A percentile compares a stretch with the other conserved stretches of the same genome.
phyloP scores from a whole-genome alignment of 2,888 invertebrate species.

The Parnassius smintheus region DNA sequence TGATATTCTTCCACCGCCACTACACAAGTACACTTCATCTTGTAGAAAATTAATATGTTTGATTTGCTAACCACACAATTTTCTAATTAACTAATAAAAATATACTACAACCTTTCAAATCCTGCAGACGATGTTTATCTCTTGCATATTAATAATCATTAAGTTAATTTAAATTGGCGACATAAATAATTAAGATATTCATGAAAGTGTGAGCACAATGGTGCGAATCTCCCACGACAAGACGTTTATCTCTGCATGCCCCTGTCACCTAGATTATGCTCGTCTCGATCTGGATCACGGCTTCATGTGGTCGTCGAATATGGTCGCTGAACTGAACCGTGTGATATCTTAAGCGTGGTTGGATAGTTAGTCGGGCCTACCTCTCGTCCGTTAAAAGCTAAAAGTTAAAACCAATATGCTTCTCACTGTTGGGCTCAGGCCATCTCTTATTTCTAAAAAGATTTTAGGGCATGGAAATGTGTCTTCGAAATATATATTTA shows the following conservation, averaged over 20 bases:
- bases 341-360: not conserved
- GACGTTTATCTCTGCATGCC: slow-evolving; percentile 40
- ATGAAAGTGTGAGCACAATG: slow-evolving; percentile 71
- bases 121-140: slow-evolving; percentile 14
- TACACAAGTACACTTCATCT: too few relatives aligned
- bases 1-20: too few relatives aligned
- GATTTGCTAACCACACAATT: too few relatives aligned
- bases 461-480: too few relatives aligned
- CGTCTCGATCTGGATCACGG: slow-evolving; percentile 56
- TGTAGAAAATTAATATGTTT: too few relatives aligned
- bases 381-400: too few relatives aligned
- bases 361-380: too few relatives aligned
- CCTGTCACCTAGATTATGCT: slow-evolving; percentile 60
- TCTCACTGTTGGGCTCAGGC: too few relatives aligned
- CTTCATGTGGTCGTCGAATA: slow-evolving; percentile 29
- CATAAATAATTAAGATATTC: slow-evolving; percentile 71
- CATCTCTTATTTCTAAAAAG: too few relatives aligned
- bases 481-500: too few relatives aligned
- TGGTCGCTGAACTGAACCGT: not conserved
- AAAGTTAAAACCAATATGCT: too few relatives aligned
- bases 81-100: not conserved
- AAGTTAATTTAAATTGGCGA: slow-evolving; percentile 71
- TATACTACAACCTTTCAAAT: not conserved
- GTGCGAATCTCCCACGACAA: slow-evolving; percentile 61
- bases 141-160: slow-evolving; percentile 51